Base-by-base conservation (phyloP, 2,888 invertebrate species). In the Drosophila neonasuta region DNA sequence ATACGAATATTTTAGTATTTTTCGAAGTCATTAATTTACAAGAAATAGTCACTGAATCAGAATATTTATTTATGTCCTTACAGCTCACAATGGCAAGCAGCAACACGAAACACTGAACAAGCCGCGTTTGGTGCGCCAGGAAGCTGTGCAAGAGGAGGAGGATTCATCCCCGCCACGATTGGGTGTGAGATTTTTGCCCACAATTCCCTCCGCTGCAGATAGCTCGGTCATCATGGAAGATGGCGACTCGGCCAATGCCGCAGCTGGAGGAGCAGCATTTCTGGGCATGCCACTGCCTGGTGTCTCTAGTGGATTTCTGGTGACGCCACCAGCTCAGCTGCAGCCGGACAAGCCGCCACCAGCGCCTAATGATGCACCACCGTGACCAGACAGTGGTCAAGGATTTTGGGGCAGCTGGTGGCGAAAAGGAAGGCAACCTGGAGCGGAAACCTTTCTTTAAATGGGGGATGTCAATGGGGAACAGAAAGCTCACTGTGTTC, bases 71-170 rank as follows among this genome's bases (percentile, higher is more conserved):
- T 13, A n/a, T 49, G 10, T 30, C 6, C 9, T 61, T 20, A 1
- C 52, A 90, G 91, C 89, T 11, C 90, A 92, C 70, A 88, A 82
- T 65, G 88, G 79, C 55, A 91, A 90, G 58, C 71, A 85, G 13
- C 77, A 76, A 49, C 75, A 79, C 48, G 86, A 84, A 30, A 29
- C 69, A 20, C 88, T 92, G 56, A 80, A 70, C 5, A 96, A 95
- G 89, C 96, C 96, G 7, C 93, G 96, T 20, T 91, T 96, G 54
- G 96, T 95, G 42, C 93, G 96, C 7, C 97, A 97, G 90, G 93
- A 94, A 79, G 96, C 96, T 11, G 93, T 96, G 66, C 94, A 94
- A 86, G 95, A 95, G 85, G 96, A 96, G 71, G 95, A 95, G 49
- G 90, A 90, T 51, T 88, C 89, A 5, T 90, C 91, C 54, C 90